phyloP scores from a whole-genome alignment of 2,797 vertebrate species.

The Cyprinodon diabolis region DNA sequence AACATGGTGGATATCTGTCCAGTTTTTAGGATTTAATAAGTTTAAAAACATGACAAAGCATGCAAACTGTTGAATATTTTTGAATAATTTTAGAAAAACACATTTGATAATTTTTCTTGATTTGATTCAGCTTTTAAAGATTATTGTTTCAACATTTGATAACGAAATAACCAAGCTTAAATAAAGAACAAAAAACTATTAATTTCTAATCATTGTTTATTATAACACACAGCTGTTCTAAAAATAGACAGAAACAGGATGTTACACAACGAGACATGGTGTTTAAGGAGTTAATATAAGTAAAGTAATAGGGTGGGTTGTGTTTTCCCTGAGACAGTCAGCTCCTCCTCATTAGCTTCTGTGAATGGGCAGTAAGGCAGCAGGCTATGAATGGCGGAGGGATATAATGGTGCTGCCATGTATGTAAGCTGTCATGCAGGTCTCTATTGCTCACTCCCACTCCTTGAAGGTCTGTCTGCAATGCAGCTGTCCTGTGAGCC shows the following conservation, averaged over 20 bases:
- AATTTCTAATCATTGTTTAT: background rate
- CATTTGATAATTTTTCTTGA: background rate
- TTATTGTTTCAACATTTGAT: background rate
- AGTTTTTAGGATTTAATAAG: background rate
- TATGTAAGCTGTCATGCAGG: slow-evolving; percentile 57
- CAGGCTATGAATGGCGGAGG: slow-evolving; percentile 79
- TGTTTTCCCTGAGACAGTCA: slow-evolving; percentile 69
- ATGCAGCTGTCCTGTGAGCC: slow-evolving; percentile 89
- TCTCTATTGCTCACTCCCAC: slow-evolving; percentile 82
- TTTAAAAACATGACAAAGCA: background rate
- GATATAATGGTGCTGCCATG: slow-evolving; percentile 64
- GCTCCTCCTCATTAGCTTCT: slow-evolving; percentile 77
- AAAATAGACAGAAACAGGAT: background rate
- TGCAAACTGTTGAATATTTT: background rate
- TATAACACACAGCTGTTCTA: background rate
- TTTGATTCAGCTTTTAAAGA: background rate
- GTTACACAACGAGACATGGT: slow-evolving; percentile 11
- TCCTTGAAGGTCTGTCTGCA: slow-evolving; percentile 90
- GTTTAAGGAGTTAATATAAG: slow-evolving; percentile 68
- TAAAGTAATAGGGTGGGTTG: slow-evolving; percentile 71
- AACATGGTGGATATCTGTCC: background rate
- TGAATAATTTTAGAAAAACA: background rate
- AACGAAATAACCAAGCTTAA: background rate
- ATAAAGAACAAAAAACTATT: background rate
- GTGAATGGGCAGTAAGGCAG: slow-evolving; percentile 79